phyloP scores from a whole-genome alignment of 2,888 invertebrate genomes.

The Nymphalis polychloros region DNA sequence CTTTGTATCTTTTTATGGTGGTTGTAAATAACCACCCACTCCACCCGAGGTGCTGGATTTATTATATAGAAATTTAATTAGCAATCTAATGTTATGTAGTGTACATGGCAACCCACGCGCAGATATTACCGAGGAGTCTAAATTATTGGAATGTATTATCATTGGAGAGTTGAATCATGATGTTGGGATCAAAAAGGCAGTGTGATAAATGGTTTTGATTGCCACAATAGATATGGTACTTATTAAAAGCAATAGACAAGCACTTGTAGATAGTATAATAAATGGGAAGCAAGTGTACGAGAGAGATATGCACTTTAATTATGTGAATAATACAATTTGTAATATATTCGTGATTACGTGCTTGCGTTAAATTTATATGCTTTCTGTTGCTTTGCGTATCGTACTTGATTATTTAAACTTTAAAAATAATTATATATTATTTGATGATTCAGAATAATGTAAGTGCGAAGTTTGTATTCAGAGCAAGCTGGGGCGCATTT shows the following conservation, averaged over 20 bases:
- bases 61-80: slow-evolving; percentile 65
- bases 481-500: slow-evolving; percentile 40
- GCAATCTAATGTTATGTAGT: slow-evolving; percentile 45
- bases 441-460: slow-evolving; percentile 29
- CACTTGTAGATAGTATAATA: slow-evolving; percentile 11
- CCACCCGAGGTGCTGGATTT: slow-evolving; percentile 48
- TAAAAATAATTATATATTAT: slow-evolving; percentile 12
- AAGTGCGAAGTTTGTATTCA: slow-evolving; percentile 39
- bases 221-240: slow-evolving; percentile 11
- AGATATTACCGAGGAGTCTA: slow-evolving; percentile 10
- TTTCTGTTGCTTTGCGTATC: background rate
- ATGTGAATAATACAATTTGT: background rate
- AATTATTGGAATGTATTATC: slow-evolving; percentile 18
- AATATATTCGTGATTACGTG: background rate
- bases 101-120: slow-evolving; percentile 46
- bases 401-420: background rate
- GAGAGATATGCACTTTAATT: background rate
- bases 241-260: slow-evolving; percentile 12
- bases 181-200: slow-evolving; percentile 14
- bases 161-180: slow-evolving; percentile 16
- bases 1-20: slow-evolving; percentile 67
- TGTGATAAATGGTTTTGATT: slow-evolving; percentile 10
- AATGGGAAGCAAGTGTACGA: slow-evolving; percentile 1
- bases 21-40: slow-evolving; percentile 68
- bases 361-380: background rate